phyloP scores from a whole-genome alignment of 2,797 vertebrate genomes.

The Graptemys geographica region DNA sequence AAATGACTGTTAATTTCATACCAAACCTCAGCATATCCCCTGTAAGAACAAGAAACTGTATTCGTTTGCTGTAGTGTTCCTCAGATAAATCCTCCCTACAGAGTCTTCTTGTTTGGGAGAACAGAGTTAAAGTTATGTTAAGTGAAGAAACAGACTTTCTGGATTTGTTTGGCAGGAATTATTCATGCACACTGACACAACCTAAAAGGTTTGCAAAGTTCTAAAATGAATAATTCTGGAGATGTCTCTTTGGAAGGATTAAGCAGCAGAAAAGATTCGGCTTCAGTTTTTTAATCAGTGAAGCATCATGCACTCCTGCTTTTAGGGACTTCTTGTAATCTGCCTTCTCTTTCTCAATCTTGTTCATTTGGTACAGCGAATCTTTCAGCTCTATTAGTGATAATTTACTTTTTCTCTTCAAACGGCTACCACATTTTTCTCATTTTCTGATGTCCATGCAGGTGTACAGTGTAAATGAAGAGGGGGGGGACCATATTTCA shows the following conservation, averaged over 20 bases:
- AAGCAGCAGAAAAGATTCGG: neutral
- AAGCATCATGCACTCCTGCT: neutral
- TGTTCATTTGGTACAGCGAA: neutral
- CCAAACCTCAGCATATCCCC: neutral
- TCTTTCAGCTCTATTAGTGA: neutral
- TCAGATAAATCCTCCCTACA: constrained; percentile 25
- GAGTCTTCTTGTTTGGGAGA: neutral
- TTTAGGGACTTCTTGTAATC: neutral
- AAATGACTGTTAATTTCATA: constrained; percentile 1
- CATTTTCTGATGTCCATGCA: neutral
- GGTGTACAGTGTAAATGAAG: neutral
- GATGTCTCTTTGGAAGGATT: neutral
- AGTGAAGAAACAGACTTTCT: constrained; percentile 4
- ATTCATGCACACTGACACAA: neutral
- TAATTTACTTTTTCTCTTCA: neutral
- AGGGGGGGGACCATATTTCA: neutral
- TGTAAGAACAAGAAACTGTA: neutral
- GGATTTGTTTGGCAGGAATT: constrained; percentile 21
- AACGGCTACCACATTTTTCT: neutral
- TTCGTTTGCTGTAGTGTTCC: neutral
- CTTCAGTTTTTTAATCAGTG: neutral
- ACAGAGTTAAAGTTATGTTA: neutral
- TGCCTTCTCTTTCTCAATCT: neutral
- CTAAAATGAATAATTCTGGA: constrained; percentile 24
- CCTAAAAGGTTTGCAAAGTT: constrained; percentile 32